phyloP scores from a whole-genome alignment of 2,113 vertebrate genomes.

The Pelmatolapia mariae region DNA sequence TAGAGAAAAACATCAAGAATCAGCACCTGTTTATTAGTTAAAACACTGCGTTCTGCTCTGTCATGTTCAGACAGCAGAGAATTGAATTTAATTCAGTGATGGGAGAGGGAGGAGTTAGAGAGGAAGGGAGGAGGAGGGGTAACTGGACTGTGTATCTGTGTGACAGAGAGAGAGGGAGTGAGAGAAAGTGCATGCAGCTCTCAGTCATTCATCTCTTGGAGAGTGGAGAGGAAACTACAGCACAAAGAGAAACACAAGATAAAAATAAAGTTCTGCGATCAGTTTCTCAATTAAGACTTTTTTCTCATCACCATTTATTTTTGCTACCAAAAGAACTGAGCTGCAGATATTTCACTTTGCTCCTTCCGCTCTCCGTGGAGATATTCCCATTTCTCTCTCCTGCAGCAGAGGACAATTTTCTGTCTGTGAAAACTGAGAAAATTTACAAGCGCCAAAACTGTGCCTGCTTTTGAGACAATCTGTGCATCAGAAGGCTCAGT shows the following conservation, averaged over 20 bases:
- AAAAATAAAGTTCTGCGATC: not conserved
- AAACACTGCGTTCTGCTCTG: not conserved
- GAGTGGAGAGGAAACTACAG: conserved; percentile 60
- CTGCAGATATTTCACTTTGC: not conserved
- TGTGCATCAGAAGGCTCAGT: not conserved
- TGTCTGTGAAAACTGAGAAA: not conserved
- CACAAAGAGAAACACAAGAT: not conserved
- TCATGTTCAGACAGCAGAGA: conserved; percentile 34
- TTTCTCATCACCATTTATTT: not conserved
- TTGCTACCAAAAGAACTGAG: not conserved
- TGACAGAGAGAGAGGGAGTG: conserved; percentile 6
- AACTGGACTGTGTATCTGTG: conserved; percentile 4
- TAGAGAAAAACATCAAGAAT: not conserved
- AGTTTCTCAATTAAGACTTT: not conserved
- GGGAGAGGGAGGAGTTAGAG: conserved; percentile 24
- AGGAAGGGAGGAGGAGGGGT: conserved; percentile 4
- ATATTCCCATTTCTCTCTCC: not conserved
- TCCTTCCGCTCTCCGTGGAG: not conserved
- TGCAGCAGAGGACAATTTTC: not conserved
- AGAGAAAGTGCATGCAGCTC: conserved; percentile 73
- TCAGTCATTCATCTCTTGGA: conserved; percentile 69
- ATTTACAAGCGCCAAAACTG: not conserved
- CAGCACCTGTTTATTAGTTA: not conserved
- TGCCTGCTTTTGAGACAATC: not conserved
- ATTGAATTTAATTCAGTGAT: conserved; percentile 23